Evolutionary conservation across 1,140 invertebrate genomes (phyloP).

Genomic region (Drosophila tristis): DNA sequence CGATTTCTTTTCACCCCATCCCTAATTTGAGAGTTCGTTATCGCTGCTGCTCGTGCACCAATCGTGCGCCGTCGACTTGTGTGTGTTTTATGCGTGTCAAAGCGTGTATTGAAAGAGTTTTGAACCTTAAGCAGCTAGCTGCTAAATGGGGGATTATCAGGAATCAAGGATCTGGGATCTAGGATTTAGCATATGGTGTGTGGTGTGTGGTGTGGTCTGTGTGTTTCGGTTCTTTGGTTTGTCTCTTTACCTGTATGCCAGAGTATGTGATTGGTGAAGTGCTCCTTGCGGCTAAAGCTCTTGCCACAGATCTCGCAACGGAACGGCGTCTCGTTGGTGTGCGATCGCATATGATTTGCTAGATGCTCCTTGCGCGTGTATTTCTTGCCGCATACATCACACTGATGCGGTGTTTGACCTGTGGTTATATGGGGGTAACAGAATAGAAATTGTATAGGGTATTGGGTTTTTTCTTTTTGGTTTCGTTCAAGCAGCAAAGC

Average conservation of each 20-base stretch:
- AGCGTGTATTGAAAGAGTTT: constrained; percentile 17
- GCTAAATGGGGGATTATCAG: neutral
- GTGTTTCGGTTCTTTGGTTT: constrained; percentile 45
- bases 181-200: no score
- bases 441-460: constrained; percentile 46
- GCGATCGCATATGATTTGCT: constrained; percentile 91
- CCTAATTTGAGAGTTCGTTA: constrained; percentile 51
- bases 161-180: neutral
- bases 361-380: constrained; percentile 94
- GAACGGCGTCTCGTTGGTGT: constrained; percentile 92
- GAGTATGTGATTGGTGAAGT: constrained; percentile 94
- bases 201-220: neutral
- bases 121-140: neutral
- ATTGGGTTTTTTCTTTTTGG: constrained; percentile 22
- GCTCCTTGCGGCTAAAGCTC: constrained; percentile 93
- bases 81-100: constrained; percentile 24
- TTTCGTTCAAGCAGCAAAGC: constrained; percentile 29
- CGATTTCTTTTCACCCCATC: constrained; percentile 4
- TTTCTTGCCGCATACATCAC: constrained; percentile 88
- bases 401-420: constrained; percentile 84
- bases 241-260: constrained; percentile 89
- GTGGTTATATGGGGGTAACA: constrained; percentile 42
- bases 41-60: constrained; percentile 61
- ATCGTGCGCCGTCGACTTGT: constrained; percentile 33
- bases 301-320: constrained; percentile 94